A percentile compares a stretch with the other conserved stretches of the same genome.
Evolutionary conservation across 1,140 invertebrate genomes (phyloP).

Genomic region (Arion vulgaris): DNA sequence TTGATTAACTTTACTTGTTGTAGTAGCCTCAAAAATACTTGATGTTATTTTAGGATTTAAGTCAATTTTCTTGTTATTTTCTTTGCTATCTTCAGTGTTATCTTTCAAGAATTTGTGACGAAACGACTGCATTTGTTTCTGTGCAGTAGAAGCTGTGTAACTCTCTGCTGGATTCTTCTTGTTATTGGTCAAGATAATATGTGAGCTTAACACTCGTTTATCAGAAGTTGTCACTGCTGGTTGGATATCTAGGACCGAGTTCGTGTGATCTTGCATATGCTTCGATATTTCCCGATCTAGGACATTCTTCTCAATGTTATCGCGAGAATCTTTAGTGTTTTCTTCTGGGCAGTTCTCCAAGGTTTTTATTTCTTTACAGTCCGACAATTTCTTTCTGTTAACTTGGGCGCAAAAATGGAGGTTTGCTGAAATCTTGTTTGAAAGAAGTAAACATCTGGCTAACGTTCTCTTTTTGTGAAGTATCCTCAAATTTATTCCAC

Average conservation of each 20-base stretch:
- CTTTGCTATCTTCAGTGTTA: neutral
- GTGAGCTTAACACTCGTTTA: neutral
- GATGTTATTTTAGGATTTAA: no score
- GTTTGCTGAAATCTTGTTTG: neutral
- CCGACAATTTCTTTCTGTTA: neutral
- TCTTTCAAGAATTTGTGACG: neutral
- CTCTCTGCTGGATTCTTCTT: no score
- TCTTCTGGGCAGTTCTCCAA: neutral
- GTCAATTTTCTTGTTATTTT: neutral
- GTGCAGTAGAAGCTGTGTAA: neutral
- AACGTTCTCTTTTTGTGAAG: neutral
- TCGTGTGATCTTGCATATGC: neutral
- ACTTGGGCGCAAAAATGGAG: neutral
- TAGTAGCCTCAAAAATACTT: no score
- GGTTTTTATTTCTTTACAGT: neutral
- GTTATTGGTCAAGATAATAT: neutral
- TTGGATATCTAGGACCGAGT: neutral
- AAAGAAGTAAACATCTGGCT: neutral
- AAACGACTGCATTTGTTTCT: neutral
- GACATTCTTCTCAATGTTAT: neutral
- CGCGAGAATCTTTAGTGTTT: neutral
- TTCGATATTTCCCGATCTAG: neutral
- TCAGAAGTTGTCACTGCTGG: neutral
- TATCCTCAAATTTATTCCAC: neutral
- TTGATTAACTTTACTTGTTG: no score